Percentiles rank a stretch among this genome's conserved stretches.
These are phyloP conservation scores for Amblyopsis rosae DNA, from an alignment of 2,113 vertebrate genomes.

Conservation along the genomic window DNA sequence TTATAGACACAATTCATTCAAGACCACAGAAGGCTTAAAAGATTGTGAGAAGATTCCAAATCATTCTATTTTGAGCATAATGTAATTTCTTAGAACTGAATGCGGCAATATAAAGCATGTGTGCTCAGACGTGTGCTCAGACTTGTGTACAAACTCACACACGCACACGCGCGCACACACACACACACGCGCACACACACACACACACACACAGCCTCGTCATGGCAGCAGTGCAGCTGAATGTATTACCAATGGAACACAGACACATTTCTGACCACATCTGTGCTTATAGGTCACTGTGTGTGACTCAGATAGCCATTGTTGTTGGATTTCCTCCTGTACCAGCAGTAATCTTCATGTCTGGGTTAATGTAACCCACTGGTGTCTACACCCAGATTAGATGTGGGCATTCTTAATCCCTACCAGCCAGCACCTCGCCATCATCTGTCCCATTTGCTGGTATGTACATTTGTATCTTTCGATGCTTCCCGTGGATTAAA, in stretches of 20 bases:
- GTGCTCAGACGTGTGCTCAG: not conserved
- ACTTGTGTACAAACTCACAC: not conserved
- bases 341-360: constrained; percentile 62
- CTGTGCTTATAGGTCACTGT: constrained; percentile 12
- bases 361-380: constrained; percentile 65
- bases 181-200: not conserved
- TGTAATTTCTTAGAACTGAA: constrained; percentile 1
- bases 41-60: constrained; percentile 7
- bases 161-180: not conserved
- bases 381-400: constrained; percentile 63
- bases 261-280: constrained; percentile 27
- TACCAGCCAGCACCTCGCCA: constrained; percentile 4
- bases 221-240: not conserved
- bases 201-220: not conserved
- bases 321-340: constrained; percentile 45
- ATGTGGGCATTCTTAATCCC: constrained; percentile 54
- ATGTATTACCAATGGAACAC: constrained; percentile 12
- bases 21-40: constrained; percentile 13
- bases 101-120: constrained; percentile 9
- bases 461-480: constrained; percentile 25
- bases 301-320: constrained; percentile 43
- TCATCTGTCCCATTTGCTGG: constrained; percentile 29
- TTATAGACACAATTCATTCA: constrained; percentile 9
- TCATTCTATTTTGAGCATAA: constrained; percentile 1
- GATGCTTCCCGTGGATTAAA: not conserved